Base-by-base conservation (phyloP, 2,888 invertebrate genomes). In the Poecilus cupreus region DNA sequence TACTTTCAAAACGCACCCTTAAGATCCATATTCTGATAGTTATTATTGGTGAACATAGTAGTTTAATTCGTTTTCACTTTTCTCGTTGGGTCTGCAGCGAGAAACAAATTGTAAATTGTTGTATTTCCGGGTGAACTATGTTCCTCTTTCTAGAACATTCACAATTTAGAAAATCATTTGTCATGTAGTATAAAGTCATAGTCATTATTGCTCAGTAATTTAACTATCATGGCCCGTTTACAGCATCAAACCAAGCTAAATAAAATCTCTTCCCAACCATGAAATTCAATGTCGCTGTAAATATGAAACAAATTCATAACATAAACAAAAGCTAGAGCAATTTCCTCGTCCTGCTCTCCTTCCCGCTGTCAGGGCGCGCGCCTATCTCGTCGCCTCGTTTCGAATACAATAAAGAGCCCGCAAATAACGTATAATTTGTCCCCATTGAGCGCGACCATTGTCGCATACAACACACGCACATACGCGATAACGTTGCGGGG, bases 401-500 rank as follows among this genome's bases (percentile, higher is more conserved):
- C 68, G 79, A 79, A 79, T 70, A 79, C 79, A 79, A 79, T 79
- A 79, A 79, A 68, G 79, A 51, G 60, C 39, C 77, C 43, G 77
- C 77, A 77, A 77, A 60, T 77, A 77, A 77, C 77, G 46, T 77
- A 77, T 77, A 77, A 77, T 77, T 77, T 77, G 77, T 77, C 60
- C 77, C 77, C 77, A 77, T 77, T 77, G 77, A 60, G 57, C 37
- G 22, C 43, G 49, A 37, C 51, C 51, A 70, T 79, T 79, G 79
- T 79, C 70, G 54, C 70, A 16, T 3, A 77, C 77, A 77, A 77
- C 32, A 16, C 54, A 37, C 79, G 37, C 51, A 49, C 39, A 32
- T 39, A 70, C 70, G 54, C 10, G 79, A 79, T 70, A 79, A 51
- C 79, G 79, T 70, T 26, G 57, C 26, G 11, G 32, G 16, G 32